phyloP scores from a whole-genome alignment of 1,140 invertebrate species.

The Zaprionus capensis region DNA sequence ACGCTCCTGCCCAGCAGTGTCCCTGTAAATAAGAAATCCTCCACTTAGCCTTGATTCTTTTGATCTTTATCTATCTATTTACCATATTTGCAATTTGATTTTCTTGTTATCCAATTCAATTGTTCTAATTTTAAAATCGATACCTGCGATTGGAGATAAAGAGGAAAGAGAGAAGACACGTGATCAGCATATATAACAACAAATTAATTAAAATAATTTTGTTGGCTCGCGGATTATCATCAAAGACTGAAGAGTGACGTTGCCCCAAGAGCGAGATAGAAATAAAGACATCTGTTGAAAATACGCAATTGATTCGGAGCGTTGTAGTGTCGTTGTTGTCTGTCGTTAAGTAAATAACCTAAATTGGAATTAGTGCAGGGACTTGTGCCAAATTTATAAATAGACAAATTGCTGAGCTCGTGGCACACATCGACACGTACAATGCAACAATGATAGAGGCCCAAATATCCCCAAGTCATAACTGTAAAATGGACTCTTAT shows the following conservation, averaged over 20 bases:
- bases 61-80: slow-evolving; percentile 62
- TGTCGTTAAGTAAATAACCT: slow-evolving; percentile 64
- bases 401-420: slow-evolving; percentile 62
- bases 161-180: slow-evolving; percentile 31
- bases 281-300: slow-evolving; percentile 40
- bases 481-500: slow-evolving; percentile 10
- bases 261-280: slow-evolving; percentile 19
- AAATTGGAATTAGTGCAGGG: slow-evolving; percentile 63
- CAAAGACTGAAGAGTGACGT: slow-evolving; percentile 11
- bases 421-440: slow-evolving; percentile 10
- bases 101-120: slow-evolving; percentile 99
- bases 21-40: slow-evolving; percentile 86
- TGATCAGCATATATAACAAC: slow-evolving; percentile 38
- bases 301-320: slow-evolving; percentile 71
- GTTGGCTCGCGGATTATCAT: slow-evolving; percentile 50
- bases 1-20: slow-evolving; percentile 97
- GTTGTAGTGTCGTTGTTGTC: slow-evolving; percentile 43
- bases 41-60: neutral
- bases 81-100: slow-evolving; percentile 99
- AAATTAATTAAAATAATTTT: slow-evolving; percentile 55
- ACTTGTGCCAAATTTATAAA: slow-evolving; percentile 75
- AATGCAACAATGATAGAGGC: neutral
- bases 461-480: neutral
- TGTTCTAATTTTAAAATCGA: slow-evolving; percentile 99
- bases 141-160: slow-evolving; percentile 89